Percentiles rank a stretch among this genome's conserved stretches.
Evolutionary conservation across 2,113 vertebrate genomes (phyloP).

Genomic region (Crotalus viridis): DNA sequence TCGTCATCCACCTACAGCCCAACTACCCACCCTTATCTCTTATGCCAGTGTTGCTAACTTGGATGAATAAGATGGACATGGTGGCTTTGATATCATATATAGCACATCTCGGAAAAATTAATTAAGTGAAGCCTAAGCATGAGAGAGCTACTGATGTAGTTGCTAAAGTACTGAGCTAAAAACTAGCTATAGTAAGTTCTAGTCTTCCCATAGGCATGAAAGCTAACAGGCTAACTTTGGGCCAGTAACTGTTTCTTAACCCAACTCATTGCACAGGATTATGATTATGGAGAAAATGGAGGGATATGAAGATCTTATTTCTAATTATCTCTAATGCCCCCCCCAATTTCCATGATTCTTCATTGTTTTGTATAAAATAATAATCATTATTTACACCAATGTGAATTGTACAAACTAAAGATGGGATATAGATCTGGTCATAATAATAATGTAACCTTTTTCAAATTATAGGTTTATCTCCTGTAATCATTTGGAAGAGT

Average conservation of each 20-base stretch:
- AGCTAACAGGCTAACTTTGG: not conserved
- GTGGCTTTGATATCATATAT: not conserved
- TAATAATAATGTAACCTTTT: constrained; percentile 35
- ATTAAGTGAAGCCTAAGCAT: not conserved
- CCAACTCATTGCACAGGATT: not conserved
- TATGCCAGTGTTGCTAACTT: not conserved
- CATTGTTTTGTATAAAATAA: not conserved
- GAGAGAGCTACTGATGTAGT: not conserved
- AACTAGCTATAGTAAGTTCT: not conserved
- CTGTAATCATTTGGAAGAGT: constrained; percentile 23
- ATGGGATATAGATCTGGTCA: not conserved
- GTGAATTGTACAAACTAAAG: constrained; percentile 18
- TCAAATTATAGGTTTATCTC: constrained; percentile 43
- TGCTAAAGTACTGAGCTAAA: not conserved
- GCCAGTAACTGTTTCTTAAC: not conserved
- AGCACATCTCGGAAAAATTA: not conserved
- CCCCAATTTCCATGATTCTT: not conserved
- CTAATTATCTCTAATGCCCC: no score
- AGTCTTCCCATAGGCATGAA: not conserved
- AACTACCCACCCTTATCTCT: not conserved
- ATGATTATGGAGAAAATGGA: not conserved
- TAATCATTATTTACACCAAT: not conserved
- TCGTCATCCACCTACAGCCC: not conserved
- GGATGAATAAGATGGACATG: not conserved
- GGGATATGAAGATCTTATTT: not conserved